Evolutionary conservation across 2,888 invertebrate genomes (phyloP).

Genomic region (Erebia palarica): DNA sequence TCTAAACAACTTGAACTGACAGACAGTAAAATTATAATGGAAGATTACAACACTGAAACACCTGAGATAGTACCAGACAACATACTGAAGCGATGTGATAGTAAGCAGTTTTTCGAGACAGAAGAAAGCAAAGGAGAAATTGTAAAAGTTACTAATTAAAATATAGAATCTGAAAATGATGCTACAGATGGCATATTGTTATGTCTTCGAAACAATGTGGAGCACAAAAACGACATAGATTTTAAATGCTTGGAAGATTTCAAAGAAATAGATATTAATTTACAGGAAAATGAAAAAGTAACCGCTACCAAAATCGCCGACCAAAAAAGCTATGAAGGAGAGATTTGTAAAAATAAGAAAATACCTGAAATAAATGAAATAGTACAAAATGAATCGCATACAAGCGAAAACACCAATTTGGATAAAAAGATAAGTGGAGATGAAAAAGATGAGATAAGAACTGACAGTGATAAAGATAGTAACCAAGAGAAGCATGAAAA

Average conservation of each 20-base stretch:
- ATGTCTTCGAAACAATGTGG: neutral
- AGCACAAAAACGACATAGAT: neutral
- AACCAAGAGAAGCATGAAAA: neutral
- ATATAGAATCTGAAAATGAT: conserved; percentile 1
- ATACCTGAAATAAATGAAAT: no score
- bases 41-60: neutral
- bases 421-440: no score
- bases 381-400: no score
- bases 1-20: conserved; percentile 1
- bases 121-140: neutral
- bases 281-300: conserved; percentile 1
- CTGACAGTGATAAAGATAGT: neutral
- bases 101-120: conserved; percentile 1
- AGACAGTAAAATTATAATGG: neutral
- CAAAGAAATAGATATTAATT: neutral
- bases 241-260: neutral
- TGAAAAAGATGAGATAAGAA: no score
- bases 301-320: neutral
- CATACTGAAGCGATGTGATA: neutral
- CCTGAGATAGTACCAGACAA: neutral
- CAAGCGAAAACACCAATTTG: no score
- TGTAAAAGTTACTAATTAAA: neutral
- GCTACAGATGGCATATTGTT: neutral
- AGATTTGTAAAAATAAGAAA: no score
- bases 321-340: neutral